Evolutionary conservation across 2,797 vertebrate genomes (phyloP), one percentile per base, ranked within the genome.

Genomic region (Protonibea diacanthus): DNA sequence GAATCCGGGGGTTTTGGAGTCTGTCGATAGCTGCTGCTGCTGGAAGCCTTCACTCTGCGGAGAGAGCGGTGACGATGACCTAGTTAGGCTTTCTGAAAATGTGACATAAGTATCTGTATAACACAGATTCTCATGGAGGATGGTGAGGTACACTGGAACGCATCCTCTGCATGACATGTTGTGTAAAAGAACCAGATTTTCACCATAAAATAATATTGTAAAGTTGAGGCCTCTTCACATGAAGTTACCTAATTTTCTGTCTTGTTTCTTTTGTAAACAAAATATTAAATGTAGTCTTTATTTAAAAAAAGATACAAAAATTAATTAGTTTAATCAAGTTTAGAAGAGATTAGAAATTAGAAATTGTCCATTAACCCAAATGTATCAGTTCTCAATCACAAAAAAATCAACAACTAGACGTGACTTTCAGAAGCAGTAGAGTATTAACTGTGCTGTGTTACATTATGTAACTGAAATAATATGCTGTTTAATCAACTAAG

Each of bases 1-100:
- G 86, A 90, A 90, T 91, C 89, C 48, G 21, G 78, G 80, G 79
- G 58, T 82, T 90, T 80, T 78, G 47, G 67, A 66, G 61, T 72
- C 67, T 61, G 65, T 61, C n/a, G 53, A 63, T 47, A 63, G 45
- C 23, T 2, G 66, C 55, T 13, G 70, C 48, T 69, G 63, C 74
- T 66, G 52, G 67, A 77, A 59, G 70, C 29, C 60, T 55, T 59
- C 8, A 17, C 57, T 81, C 57, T 64, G 76, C 40, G 58, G 74
- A 82, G 76, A 40, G 15, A 59, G 76, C 78, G 13, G 56, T 14
- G 60, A 55, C 78, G 67, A 69, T 91, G 91, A 89, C 89, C 89
- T 66, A 89, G 55, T 85, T 91, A 84, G 49, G 33, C 71, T 70
- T 70, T 70, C 65, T 80, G 48, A 76, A 86, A 83, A 57, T 53